Evolutionary conservation across 2,888 invertebrate genomes (phyloP), one percentile per base, ranked within the genome.

Genomic region (Trichopoda pennipes): DNA sequence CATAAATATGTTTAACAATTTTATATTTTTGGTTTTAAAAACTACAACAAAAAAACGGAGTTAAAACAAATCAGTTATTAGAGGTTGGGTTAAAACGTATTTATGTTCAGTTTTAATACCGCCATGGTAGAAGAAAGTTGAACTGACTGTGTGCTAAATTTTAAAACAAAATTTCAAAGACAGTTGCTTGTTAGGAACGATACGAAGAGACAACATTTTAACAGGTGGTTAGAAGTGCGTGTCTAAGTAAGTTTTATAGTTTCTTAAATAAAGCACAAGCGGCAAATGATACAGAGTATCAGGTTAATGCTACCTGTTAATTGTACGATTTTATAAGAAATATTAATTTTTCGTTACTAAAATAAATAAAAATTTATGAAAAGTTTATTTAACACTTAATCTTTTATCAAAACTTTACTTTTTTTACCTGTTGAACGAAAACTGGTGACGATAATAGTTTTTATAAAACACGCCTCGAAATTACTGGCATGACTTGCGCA

Each of bases 41-140:
- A 63, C 53, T 63, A 63, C 53, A 32, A 10, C 49, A 63, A 10
- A 32, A 16, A 23, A 42, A 21, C 16, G 47, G 1, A 73, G 44
- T 44, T 3, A 63, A 6, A 53, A 32, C 17, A 47, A 38, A 38
- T 38, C 16, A 21, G 8, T 14, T 19, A 63, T 47, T 73, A 47
- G 44, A 73, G 73, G 73, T 53, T 47, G 55, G 55, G 79, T 61
- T 60, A 68, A 79, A 79, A 68, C 66, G 66, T 68, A 21, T 17
- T 32, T 23, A 21, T 61, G n/a, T 35, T 53, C 17, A 76, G 23
- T 55, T 76, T 53, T 35, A 61, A 69, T 76, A 16, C 9, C 4
- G 66, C 6, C 66, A 58, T 17, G 38, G 4, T 28, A 28, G 49
- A 12, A 2, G 35, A 38, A 2, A 38, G n/a, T 28, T 28, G 1